These are phyloP conservation scores for Eptesicus fuscus DNA, from an alignment of 2,113 vertebrate genomes.

Conservation along the genomic window DNA sequence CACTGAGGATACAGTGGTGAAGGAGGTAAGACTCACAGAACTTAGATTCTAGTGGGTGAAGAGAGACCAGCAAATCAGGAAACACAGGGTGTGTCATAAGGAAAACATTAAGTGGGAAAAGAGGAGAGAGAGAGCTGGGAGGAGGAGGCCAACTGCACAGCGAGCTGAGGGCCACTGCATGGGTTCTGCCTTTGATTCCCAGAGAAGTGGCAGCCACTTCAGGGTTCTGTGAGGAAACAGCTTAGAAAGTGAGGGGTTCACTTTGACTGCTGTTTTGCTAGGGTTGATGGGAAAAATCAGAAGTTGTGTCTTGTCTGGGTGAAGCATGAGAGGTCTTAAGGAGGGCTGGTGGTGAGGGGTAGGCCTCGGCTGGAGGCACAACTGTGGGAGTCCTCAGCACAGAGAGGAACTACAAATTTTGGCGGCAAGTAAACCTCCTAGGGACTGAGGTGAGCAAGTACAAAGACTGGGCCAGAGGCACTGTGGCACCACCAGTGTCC, in stretches of 20 bases:
- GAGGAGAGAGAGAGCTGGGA: background rate
- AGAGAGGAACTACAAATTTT: no score
- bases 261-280: background rate
- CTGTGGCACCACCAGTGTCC: background rate
- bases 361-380: background rate
- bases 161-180: rapidly evolving
- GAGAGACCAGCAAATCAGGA: background rate
- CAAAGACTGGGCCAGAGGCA: background rate
- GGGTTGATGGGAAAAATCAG: background rate
- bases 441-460: background rate
- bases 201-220: background rate
- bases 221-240: background rate
- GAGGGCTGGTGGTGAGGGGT: background rate
- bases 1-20: background rate
- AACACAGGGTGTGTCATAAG: background rate
- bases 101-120: background rate
- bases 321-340: background rate
- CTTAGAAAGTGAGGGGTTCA: background rate
- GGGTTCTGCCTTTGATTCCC: background rate
- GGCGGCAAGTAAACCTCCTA: no score
- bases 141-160: background rate
- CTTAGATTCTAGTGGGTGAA: background rate
- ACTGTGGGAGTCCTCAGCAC: background rate
- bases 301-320: background rate
- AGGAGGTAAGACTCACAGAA: rapidly evolving